A percentile compares a stretch with the other conserved stretches of the same genome.
Conservation (phyloP, 2,888 invertebrate genomes). For the Drosophila percnosoma region DNA sequence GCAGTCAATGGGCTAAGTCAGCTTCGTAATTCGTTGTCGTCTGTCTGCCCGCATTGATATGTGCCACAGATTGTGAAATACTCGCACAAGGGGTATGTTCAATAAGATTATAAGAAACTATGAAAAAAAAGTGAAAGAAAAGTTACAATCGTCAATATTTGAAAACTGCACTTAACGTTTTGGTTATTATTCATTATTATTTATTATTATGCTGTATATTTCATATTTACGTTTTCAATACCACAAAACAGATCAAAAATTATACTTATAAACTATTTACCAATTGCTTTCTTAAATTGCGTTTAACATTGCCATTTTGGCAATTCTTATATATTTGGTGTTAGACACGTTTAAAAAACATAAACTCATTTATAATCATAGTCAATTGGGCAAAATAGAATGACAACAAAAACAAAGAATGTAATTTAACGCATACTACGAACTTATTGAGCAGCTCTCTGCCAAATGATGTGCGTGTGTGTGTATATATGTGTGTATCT, state of each 20-base stretch:
- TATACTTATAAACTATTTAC: background rate
- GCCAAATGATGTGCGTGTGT: background rate
- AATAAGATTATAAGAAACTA: background rate
- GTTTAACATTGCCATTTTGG: background rate
- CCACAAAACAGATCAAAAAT: background rate
- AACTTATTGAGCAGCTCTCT: conserved; percentile 26
- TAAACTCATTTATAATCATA: background rate
- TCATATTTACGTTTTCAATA: no score
- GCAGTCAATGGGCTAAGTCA: conserved; percentile 55
- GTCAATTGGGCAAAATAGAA: background rate
- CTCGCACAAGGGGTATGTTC: conserved; percentile 20
- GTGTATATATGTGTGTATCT: background rate
- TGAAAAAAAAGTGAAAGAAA: no score
- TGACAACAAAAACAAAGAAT: fast-evolving
- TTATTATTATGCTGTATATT: no score
- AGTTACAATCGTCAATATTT: background rate
- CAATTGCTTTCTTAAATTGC: background rate
- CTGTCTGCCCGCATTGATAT: conserved; percentile 63
- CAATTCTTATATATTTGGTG: background rate
- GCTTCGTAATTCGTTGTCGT: conserved; percentile 23
- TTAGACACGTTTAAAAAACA: background rate
- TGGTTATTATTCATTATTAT: background rate
- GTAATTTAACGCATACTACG: background rate
- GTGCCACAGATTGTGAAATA: conserved; percentile 33
- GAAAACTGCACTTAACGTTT: background rate